Base-by-base conservation (phyloP, 2,113 vertebrate species). In the Varanus komodoensis region DNA sequence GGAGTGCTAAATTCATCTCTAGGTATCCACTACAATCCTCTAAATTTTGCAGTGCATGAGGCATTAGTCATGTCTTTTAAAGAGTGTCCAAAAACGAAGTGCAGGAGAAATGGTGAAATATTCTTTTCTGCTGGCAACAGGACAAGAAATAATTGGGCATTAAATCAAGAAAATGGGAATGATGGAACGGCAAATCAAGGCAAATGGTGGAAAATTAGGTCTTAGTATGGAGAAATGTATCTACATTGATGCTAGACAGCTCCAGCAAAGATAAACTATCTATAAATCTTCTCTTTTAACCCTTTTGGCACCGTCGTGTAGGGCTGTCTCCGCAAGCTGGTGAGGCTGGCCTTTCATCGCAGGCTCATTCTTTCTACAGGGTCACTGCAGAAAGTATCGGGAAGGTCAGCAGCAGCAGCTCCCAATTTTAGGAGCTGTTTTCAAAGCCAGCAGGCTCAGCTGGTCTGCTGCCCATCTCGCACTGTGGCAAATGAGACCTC, bases 131-230 rank as follows among this genome's bases (percentile, higher is more conserved):
- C 92, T 98, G 97, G 97, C 97, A 97, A 97, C 89, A 95, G 94
- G 96, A 98, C 97, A 97, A 97, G 97, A 97, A 97, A 97, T 98
- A 98, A 98, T 98, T 98, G 97, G 97, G 94, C 96, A 96, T 96
- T 98, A 97, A 98, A 97, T 98, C 97, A 97, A 96, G 93, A 94
- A 96, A 97, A 97, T 97, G 96, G 96, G 95, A 95, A 96, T 97
- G 96, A 96, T 92, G 93, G 94, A 97, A 96, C 95, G 93, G 97
- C 97, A 97, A 97, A 97, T 98, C 97, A 97, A 96, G 93, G 95
- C 92, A 97, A 97, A 97, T 97, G 92, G 96, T 96, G 82, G 96
- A 95, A 98, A 98, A 97, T 97, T 96, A 97, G 97, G 96, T 96
- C 96, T 97, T 97, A 93, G 95, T 95, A 93, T 96, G 96, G 96